Percentiles rank a stretch among this genome's conserved stretches.
Conservation (phyloP, 2,113 vertebrate species). For the Columba janthina region DNA sequence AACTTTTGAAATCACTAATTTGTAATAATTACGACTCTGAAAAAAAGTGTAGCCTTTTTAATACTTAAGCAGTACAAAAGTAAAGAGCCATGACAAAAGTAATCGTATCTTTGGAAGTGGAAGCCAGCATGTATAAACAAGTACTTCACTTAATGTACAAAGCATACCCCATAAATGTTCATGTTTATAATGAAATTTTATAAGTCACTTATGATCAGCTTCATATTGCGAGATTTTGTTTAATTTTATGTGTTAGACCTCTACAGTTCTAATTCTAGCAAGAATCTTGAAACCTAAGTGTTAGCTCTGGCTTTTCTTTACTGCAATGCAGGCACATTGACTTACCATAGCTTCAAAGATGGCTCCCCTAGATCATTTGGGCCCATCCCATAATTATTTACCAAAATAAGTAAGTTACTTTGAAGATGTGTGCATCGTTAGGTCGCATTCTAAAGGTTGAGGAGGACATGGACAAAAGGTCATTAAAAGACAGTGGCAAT, state of each 20-base stretch:
- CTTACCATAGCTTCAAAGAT: neutral
- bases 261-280: neutral
- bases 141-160: neutral
- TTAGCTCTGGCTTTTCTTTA: neutral
- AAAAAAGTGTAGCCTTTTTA: neutral
- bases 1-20: neutral
- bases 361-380: neutral
- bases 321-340: neutral
- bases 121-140: neutral
- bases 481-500: neutral
- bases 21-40: neutral
- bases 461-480: neutral
- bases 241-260: neutral
- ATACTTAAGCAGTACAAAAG: neutral
- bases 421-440: neutral
- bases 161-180: neutral
- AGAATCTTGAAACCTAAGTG: neutral
- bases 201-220: neutral
- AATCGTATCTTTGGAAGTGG: neutral
- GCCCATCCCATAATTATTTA: neutral
- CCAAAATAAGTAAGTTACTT: neutral
- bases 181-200: neutral
- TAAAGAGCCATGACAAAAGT: neutral
- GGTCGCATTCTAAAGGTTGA: neutral
- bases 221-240: neutral